These are phyloP conservation scores for Puffinus mauretanicus DNA, from an alignment of 2,113 vertebrate species.

Conservation along the genomic window DNA sequence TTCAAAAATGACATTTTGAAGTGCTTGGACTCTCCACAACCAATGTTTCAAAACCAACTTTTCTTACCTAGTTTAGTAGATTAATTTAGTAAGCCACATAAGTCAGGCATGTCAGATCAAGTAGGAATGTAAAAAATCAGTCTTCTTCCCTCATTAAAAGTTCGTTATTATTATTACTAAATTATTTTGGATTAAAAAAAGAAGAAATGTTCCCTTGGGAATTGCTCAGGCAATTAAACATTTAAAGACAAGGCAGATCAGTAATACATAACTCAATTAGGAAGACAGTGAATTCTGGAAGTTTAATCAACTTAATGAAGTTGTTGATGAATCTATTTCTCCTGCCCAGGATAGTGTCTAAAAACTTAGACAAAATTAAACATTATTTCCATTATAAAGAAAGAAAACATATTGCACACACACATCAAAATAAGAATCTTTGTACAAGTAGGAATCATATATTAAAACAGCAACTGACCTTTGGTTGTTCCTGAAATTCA, in stretches of 20 bases:
- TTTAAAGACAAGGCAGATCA: background rate
- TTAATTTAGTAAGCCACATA: background rate
- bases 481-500: background rate
- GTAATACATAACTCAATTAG: background rate
- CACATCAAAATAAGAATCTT: background rate
- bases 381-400: background rate
- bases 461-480: background rate
- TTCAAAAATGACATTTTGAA: background rate
- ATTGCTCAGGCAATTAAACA: background rate
- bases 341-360: background rate
- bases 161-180: background rate
- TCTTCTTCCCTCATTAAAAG: background rate
- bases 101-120: background rate
- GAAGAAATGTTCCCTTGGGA: background rate
- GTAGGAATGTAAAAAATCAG: background rate
- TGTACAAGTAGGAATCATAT: background rate
- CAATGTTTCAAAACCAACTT: background rate
- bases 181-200: background rate
- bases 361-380: background rate
- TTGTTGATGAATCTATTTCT: background rate
- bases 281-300: background rate
- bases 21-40: background rate
- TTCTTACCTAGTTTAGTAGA: background rate
- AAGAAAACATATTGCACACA: background rate
- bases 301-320: background rate